These are phyloP conservation scores for Falco peregrinus DNA, from an alignment of 2,797 vertebrate genomes.

Conservation along the genomic window DNA sequence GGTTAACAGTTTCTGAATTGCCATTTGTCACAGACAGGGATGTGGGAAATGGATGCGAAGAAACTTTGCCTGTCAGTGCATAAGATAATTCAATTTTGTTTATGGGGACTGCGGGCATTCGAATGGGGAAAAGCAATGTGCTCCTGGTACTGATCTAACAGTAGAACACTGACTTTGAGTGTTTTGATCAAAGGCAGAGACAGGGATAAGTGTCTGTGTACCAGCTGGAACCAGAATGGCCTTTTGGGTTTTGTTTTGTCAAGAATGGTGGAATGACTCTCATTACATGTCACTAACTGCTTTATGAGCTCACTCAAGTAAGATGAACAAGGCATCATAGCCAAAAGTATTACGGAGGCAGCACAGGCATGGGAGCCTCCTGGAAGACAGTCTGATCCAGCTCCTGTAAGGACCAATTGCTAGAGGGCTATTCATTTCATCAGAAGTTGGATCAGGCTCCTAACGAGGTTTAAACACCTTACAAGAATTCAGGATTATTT, in stretches of 20 bases:
- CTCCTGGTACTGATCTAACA: not conserved
- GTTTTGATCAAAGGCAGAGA: constrained; percentile 16
- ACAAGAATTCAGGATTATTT: not conserved
- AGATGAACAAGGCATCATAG: not conserved
- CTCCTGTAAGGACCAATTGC: not conserved
- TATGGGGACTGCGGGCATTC: not conserved
- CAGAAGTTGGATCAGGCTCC: not conserved
- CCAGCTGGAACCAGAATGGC: not conserved
- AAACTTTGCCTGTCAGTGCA: not conserved
- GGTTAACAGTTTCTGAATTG: not conserved
- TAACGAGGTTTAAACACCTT: not conserved
- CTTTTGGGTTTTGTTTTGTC: constrained; percentile 1
- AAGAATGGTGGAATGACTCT: constrained; percentile 7
- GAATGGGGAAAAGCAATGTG: not conserved
- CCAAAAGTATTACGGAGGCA: not conserved
- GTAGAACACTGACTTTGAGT: not conserved
- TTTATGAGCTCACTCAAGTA: not conserved
- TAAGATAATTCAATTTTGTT: not conserved
- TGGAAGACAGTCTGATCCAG: not conserved
- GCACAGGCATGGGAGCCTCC: not conserved
- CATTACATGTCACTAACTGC: not conserved
- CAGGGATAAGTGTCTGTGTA: not conserved
- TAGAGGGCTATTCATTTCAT: not conserved
- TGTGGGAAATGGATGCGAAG: not conserved
- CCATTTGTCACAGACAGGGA: not conserved